Base-by-base conservation (phyloP, 2,888 invertebrate species). In the Chesias legatella region DNA sequence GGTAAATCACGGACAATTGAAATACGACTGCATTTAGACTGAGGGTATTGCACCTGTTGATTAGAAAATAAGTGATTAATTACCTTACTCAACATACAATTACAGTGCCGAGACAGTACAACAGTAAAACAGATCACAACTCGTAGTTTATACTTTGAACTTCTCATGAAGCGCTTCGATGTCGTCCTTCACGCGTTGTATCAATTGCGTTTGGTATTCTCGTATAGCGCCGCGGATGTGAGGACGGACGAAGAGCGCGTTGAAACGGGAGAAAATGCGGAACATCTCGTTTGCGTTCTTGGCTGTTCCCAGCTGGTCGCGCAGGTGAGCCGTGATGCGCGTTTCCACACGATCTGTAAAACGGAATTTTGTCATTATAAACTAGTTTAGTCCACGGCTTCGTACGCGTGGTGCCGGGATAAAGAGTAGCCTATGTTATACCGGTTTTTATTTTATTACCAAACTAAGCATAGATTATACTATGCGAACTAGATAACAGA, bases 271-370 rank as follows among this genome's bases (percentile, higher is more conserved):
- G 88, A 96, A 96, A 64, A 99, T 99, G 40, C 98, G 92, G 89
- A 99, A 99, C 99, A 99, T 99, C 80, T 99, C 99, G 74, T 99
- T 99, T 10, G 99, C 99, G 86, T 99, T 99, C 85, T 98, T 98
- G 0, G 99, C 99, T 0, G 98, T 98, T 34, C 98, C 99, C 23
- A 99, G 90, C 77, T 99, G 99, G 83, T 99, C 99, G 43, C 99
- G 92, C 3, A 99, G 91, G 73, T 98, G 96, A 0, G 98, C 97
- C 0, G 99, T 99, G 61, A 99, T 99, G 53, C 98, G 92, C 0
- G 98, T 96, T 86, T 99, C 99, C 1, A 99, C 99, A 45, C 98
- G 93, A 79, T 99, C 91, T 91, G 50, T 1, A 24, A 5, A 3
- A 22, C 6, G 2, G 1, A 22, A 13, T n/a, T 10, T 7, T 26